Base-by-base conservation (phyloP, 2,888 invertebrate species). In the Antheraea assamensis region DNA sequence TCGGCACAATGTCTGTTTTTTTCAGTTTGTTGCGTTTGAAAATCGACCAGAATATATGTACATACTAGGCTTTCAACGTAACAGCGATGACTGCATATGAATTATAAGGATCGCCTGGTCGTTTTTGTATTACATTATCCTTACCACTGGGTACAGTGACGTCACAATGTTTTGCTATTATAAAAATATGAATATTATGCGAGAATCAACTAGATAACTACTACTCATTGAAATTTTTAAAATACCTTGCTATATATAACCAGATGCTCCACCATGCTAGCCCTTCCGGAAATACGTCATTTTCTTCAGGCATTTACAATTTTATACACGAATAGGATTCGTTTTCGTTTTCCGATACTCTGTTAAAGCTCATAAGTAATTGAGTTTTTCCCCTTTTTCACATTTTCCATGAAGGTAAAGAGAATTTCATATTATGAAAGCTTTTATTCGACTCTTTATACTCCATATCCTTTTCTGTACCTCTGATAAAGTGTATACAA, bases 221-320 rank as follows among this genome's bases (percentile, higher is more conserved):
- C 55, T n/a, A 49, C 24, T 7, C 30, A n/a, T 31, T n/a, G 5
- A n/a, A 3, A 4, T 58, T 24, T 55, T 3, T 55, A 35, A 55
- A 68, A 72, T 30, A 24, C 66, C 72, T 55, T 58, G 58, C 58
- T 13, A 10, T 71, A 31, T 74, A 73, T 76, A 76, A 73, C 79
- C 78, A 80, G 79, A 82, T 75, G 70, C 76, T 72, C 79, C 74
- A 77, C 78, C 82, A 80, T 83, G 76, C 80, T 80, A 79, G 80
- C 73, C 75, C 75, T 30, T 74, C 75, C 81, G 84, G 82, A 83
- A 81, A 80, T 77, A 75, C 66, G 68, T 73, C 75, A 70, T 31
- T 72, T 73, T 74, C 78, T 82, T 79, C 83, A 79, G 78, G 79
- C 77, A 80, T 80, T 80, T 78, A 75, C 73, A 76, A 79, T 81